Base-by-base conservation (phyloP, 2,113 vertebrate species). In the Apodemus speciosus region DNA sequence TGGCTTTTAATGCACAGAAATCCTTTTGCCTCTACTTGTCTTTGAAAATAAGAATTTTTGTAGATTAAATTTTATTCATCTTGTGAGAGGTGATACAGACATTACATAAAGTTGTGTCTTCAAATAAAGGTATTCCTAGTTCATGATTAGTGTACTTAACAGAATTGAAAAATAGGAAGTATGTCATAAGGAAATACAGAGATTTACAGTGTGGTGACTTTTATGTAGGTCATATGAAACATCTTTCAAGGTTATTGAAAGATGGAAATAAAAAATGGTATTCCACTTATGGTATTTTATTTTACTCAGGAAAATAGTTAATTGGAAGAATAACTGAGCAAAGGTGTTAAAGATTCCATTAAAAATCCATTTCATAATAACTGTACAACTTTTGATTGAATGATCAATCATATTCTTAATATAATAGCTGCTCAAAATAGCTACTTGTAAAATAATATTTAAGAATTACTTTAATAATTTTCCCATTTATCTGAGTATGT, bases 221-320 rank as follows among this genome's bases (percentile, higher is more conserved):
- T 96, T 93, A 75, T 93, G 71, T 83, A 83, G 21, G 72, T 96
- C n/a, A 85, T 66, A 32, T 60, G 88, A 91, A 90, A 94, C n/a
- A n/a, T n/a, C n/a, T n/a, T n/a, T 60, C 88, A 96, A 95, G 64
- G 84, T 96, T 83, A 92, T 53, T 95, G 62, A 93, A 96, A 72
- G 64, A 69, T 40, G 38, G 6, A 93, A 81, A 83, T 83, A 77
- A 77, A 64, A 93, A 62, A 77, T 30, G 21, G 32, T 72, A 88
- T 77, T 66, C 27, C 38, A 88, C 51, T 85, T 49, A 46, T 40
- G 3, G 9, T 27, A 72, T 56, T 83, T 69, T 76, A 86, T 75
- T 53, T 64, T 43, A n/a, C 3, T 72, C 43, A 3, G 5, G 20
- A 32, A 77, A 77, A 80, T 43, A 73, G 87, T 43, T 21, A 13